Conservation (phyloP, 2,888 invertebrate genomes). For the Caenorhabditis doughertyi region DNA sequence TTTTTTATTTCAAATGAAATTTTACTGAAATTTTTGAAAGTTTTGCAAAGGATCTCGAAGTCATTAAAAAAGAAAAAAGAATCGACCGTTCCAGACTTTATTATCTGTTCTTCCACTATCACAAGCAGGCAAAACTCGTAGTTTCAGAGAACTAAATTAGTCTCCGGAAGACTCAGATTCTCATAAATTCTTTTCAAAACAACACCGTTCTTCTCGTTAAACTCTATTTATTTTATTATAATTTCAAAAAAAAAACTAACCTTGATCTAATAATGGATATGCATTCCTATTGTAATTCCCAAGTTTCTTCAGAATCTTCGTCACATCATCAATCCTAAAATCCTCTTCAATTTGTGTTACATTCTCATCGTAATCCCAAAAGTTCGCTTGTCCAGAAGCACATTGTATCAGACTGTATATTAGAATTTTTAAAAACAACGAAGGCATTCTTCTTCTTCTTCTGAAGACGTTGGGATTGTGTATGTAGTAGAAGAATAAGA, state of each 20-base stretch:
- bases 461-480: slow-evolving; percentile 10
- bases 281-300: slow-evolving; percentile 72
- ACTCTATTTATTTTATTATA: neutral
- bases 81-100: too few species aligned
- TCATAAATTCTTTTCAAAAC: too few species aligned
- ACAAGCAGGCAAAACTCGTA: too few species aligned
- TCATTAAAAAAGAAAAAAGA: too few species aligned
- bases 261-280: slow-evolving; percentile 70
- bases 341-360: slow-evolving; percentile 53
- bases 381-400: slow-evolving; percentile 40
- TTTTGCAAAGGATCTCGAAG: too few species aligned
- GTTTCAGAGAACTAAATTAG: too few species aligned
- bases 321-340: slow-evolving; percentile 66
- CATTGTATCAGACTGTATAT: slow-evolving; percentile 40
- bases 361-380: slow-evolving; percentile 50
- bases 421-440: slow-evolving; percentile 56
- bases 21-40: too few species aligned
- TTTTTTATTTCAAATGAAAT: too few species aligned
- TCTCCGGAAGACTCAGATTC: too few species aligned
- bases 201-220: too few species aligned
- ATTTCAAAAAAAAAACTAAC: slow-evolving; percentile 32
- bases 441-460: slow-evolving; percentile 34
- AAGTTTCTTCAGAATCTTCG: slow-evolving; percentile 64
- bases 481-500: slow-evolving; percentile 10
- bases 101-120: too few species aligned